Base-by-base conservation (phyloP, 2,113 vertebrate genomes). In the Caretta caretta region DNA sequence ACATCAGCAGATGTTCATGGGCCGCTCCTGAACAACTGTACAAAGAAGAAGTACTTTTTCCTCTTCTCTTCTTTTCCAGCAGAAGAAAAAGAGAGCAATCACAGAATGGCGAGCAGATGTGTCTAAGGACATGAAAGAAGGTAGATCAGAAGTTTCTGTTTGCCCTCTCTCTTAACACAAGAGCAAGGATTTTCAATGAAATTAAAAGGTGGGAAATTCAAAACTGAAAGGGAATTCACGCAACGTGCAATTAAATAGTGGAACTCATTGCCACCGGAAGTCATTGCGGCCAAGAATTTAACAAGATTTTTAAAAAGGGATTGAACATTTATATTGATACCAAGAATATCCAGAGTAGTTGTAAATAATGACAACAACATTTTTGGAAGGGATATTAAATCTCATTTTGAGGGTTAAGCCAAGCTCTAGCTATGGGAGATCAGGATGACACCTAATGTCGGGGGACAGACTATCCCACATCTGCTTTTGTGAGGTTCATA, bases 391-490 rank as follows among this genome's bases (percentile, higher is more conserved):
- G 65, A 38, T 38, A 69, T 38, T 38, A 51, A 82, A 54, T 46
- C 80, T 84, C 76, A 49, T 82, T 62, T 16, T 95, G 27, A 31
- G 27, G 25, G 57, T 62, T 57, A 57, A 57, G 10, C 89, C 7
- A 84, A 62, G 2, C 38, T 62, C 83, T 92, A 79, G 81, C 80
- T 42, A 50, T 69, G 17, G 90, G 83, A 92, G 80, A 10, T 5
- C 62, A 88, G 93, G 92, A 96, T 95, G 94, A 97, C 80, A 82
- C 14, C 56, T 86, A 79, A 92, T 83, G 62, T 62, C 62, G 86
- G 72, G 53, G 51, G 87, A 94, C 87, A 89, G 87, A 83, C 95
- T 79, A 97, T 42, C 62, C 80, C 90, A 86, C 96, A 97, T 96
- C 95, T 97, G 42, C 11, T 76, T 5, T 38, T 76, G 95, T 87